phyloP scores from a whole-genome alignment of 2,888 invertebrate species.

The Myopa tessellatipennis region DNA sequence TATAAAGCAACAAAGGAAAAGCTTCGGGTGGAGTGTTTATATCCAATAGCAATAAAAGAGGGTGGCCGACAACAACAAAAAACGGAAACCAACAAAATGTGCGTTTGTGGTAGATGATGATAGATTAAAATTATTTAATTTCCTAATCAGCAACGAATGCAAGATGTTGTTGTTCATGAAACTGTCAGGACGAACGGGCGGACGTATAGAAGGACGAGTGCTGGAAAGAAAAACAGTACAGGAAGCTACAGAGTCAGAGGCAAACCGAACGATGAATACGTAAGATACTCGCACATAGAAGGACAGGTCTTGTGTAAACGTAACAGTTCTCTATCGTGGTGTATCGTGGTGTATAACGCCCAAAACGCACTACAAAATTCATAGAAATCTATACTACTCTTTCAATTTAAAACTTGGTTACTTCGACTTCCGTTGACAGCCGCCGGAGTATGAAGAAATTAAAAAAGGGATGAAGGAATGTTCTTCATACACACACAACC shows the following conservation, averaged over 20 bases:
- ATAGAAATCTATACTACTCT: neutral
- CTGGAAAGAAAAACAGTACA: too few relatives aligned
- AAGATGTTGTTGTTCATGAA: neutral
- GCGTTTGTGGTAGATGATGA: constrained; percentile 46
- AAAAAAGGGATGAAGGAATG: neutral
- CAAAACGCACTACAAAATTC: constrained; percentile 1
- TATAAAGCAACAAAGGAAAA: too few relatives aligned
- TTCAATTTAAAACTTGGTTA: constrained; percentile 28
- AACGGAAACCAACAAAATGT: constrained; percentile 27
- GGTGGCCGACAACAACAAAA: neutral
- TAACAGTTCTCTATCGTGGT: neutral
- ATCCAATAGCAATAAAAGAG: neutral
- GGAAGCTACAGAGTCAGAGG: too few relatives aligned
- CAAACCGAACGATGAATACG: neutral
- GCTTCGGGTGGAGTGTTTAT: neutral
- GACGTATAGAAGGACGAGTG: too few relatives aligned
- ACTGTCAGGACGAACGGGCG: neutral
- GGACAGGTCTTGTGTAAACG: too few relatives aligned
- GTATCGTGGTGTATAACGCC: neutral
- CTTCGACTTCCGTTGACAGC: constrained; percentile 17
- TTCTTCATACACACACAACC: neutral
- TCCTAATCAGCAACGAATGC: constrained; percentile 48
- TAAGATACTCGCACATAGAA: neutral
- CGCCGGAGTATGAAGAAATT: neutral
- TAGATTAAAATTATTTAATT: constrained; percentile 52